Conservation (phyloP, 2,113 vertebrate species). For the Empidonax traillii region DNA sequence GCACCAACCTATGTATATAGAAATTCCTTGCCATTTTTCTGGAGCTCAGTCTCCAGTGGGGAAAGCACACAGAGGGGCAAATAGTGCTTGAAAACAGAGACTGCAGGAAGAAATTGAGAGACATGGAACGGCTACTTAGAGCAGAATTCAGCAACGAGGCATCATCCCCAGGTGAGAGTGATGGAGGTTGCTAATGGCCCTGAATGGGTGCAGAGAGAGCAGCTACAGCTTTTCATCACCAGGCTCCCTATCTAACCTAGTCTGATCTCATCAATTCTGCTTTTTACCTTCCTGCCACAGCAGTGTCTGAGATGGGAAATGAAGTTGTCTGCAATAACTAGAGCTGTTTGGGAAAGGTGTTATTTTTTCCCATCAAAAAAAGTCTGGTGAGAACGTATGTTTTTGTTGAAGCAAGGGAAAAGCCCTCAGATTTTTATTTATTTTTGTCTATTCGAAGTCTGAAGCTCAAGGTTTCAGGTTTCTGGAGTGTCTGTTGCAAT, state of each 20-base stretch:
- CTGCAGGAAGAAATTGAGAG: background rate
- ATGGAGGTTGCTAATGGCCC: background rate
- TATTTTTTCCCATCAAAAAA: background rate
- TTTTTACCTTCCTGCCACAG: background rate
- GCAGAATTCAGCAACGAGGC: background rate
- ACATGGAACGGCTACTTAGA: background rate
- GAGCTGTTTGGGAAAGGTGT: slow-evolving; percentile 3
- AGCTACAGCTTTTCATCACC: background rate
- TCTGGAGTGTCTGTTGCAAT: background rate
- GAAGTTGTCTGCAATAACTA: background rate
- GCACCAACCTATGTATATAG: background rate
- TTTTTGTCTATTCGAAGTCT: background rate
- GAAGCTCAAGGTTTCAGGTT: background rate
- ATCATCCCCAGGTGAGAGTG: background rate
- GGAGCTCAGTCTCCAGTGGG: background rate
- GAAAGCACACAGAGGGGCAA: background rate
- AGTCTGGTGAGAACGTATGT: background rate
- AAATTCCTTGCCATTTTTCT: background rate
- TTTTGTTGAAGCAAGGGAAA: slow-evolving; percentile 15
- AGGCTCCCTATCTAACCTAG: background rate
- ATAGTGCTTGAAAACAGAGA: background rate
- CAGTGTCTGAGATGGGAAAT: background rate
- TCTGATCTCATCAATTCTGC: background rate
- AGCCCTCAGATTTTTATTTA: slow-evolving; percentile 14
- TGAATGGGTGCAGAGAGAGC: fast-evolving